Evolutionary conservation across 2,888 invertebrate genomes (phyloP).

Genomic region (Neria commutata): DNA sequence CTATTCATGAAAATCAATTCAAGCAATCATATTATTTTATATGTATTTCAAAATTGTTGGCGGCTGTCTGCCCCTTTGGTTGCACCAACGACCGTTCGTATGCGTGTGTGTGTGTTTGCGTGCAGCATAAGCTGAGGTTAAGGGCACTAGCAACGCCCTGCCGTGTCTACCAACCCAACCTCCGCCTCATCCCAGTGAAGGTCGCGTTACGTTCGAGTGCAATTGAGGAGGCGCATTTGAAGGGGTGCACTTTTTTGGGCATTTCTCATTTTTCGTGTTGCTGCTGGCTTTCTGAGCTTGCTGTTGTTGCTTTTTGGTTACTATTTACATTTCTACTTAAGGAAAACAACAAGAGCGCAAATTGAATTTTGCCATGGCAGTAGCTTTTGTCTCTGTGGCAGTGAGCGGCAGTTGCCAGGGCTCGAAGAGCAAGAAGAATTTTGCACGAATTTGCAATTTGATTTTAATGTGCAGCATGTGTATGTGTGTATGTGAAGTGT

Average conservation of each 20-base stretch:
- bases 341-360: not conserved
- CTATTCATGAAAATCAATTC: no score
- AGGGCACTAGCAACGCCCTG: not conserved
- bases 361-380: not conserved
- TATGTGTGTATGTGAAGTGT: conserved; percentile 17
- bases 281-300: no score
- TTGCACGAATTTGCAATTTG: conserved; percentile 50
- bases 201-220: no score
- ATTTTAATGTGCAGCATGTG: conserved; percentile 47
- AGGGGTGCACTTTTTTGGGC: not conserved
- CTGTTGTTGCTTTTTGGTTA: conserved; percentile 30
- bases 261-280: conserved; percentile 27
- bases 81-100: no score
- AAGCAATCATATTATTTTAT: no score
- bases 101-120: not conserved
- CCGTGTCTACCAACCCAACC: not conserved
- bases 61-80: no score
- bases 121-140: not conserved
- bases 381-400: no score
- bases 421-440: not conserved
- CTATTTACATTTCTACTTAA: conserved; percentile 44
- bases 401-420: no score
- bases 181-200: no score
- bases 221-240: not conserved
- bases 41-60: no score